Percentiles rank a stretch among this genome's conserved stretches.
Evolutionary conservation across 2,113 vertebrate species (phyloP).

Genomic region (Cyphomyrus discorhynchus): DNA sequence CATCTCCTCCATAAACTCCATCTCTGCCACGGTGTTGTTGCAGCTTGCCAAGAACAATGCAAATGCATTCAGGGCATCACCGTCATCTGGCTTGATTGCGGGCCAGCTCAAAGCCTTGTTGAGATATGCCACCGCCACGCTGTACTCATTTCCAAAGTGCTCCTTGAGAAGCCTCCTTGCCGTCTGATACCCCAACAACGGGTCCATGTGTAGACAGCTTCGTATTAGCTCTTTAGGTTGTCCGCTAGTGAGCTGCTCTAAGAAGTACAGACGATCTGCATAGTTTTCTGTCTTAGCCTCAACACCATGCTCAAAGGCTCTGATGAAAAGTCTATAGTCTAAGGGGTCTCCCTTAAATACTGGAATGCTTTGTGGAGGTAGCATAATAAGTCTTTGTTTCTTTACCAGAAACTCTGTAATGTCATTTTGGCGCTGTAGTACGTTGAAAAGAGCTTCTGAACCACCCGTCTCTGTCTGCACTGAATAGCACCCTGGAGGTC

Average conservation of each 20-base stretch:
- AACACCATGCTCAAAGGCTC: neutral
- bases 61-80: neutral
- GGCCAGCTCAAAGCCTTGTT: no score
- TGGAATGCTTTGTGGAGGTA: neutral
- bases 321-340: neutral
- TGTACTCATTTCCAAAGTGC: conserved; percentile 19
- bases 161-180: conserved; percentile 17
- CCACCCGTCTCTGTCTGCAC: no score
- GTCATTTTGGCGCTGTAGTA: neutral
- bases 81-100: conserved; percentile 22
- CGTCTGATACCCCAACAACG: neutral
- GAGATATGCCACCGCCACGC: neutral
- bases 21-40: conserved; percentile 9
- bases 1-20: conserved; percentile 22
- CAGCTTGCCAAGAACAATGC: conserved; percentile 8
- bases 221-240: conserved; percentile 17
- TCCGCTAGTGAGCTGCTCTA: neutral
- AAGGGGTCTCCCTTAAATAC: neutral
- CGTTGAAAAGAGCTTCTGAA: no score
- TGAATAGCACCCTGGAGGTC: no score
- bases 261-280: conserved; percentile 10
- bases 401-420: neutral
- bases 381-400: neutral
- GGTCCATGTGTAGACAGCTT: conserved; percentile 16
- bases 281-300: conserved; percentile 6